Evolutionary conservation across 2,113 vertebrate genomes (phyloP), one percentile per base, ranked within the genome.

Genomic region (Chionodraco myersi): DNA sequence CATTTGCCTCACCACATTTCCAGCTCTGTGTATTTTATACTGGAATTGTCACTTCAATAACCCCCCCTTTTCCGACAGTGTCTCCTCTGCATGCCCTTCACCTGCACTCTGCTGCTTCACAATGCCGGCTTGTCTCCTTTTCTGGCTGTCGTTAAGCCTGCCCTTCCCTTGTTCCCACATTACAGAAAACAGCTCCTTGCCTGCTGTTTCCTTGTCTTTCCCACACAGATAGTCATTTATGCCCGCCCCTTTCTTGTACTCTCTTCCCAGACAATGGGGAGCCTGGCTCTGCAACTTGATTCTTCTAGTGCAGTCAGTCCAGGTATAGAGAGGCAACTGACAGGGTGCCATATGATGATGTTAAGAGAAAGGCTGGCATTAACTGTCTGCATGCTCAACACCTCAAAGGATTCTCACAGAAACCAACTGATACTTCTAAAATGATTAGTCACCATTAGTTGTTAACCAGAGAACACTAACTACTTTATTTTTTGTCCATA

Each of bases 71-170:
- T 72, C 63, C 49, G 45, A 84, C 69, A 47, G 57, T 54, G 60
- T 77, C 77, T 82, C 67, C 34, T 72, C 59, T 76, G 48, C 9
- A 13, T 72, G 74, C 45, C 84, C 77, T 83, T 85, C 30, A 3
- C 58, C 58, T 78, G 56, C 26, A 53, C 63, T 63, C 67, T 49
- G 30, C 66, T 59, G 53, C 30, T 48, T 84, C 56, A 86, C 72
- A 61, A 34, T 56, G 54, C 79, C 62, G 36, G 36, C 36, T 41
- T 58, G 13, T 76, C 53, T 48, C 61, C 49, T 59, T 70, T 72
- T 79, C 57, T 64, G 6, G 36, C 36, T 41, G 6, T 77, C 30
- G 10, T 61, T 61, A 26, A 72, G 2, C 51, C 26, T 81, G 63
- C 57, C 80, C 54, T 85, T 72, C 72, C n/a, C 48, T 58, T 48